Base-by-base conservation (phyloP, 2,113 vertebrate genomes). In the Murina feae region DNA sequence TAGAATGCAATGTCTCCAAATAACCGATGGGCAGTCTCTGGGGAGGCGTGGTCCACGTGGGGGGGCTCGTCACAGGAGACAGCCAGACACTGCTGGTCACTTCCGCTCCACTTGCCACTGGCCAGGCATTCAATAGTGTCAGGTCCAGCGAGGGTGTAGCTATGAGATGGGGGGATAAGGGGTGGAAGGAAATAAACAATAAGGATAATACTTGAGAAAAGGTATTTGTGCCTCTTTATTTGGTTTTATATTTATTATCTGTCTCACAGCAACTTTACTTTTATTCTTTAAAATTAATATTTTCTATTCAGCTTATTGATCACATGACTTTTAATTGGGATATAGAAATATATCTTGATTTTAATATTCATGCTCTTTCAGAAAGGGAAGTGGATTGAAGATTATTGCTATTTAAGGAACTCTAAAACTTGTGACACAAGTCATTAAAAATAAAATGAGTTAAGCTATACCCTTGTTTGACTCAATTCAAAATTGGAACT, bases 1-100 rank as follows among this genome's bases (percentile, higher is more conserved):
- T 99, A 99, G 96, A 99, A 99, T 0, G 99, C 99, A 1, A 98
- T 98, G 91, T 99, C 99, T 1, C 99, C 99, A 32, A 99, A 99
- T 28, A 99, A 98, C 94, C 99, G 98, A 97, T 99, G 99, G 81
- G 98, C 98, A 4, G 98, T 99, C 58, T 99, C 98, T 35, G 99
- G 99, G 42, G 99, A 99, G 28, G 99, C 99, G 0, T 99, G 99
- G 97, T 99, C 99, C 55, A 99, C 98, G 1, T 97, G 97, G 1
- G 99, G 99, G 9, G 99, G 99, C 16, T 99, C 99, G 23, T 99
- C 99, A 55, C 99, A 99, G 96, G 99, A 99, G 60, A 99, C 99
- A 21, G 99, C 99, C 81, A 99, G 98, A 63, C 99, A 99, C 97
- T 99, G 99, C 51, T 99, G 98, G 37, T 98, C 97, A 97, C 97